phyloP scores from a whole-genome alignment of 2,888 invertebrate species.

The Drosophila ezoana region DNA sequence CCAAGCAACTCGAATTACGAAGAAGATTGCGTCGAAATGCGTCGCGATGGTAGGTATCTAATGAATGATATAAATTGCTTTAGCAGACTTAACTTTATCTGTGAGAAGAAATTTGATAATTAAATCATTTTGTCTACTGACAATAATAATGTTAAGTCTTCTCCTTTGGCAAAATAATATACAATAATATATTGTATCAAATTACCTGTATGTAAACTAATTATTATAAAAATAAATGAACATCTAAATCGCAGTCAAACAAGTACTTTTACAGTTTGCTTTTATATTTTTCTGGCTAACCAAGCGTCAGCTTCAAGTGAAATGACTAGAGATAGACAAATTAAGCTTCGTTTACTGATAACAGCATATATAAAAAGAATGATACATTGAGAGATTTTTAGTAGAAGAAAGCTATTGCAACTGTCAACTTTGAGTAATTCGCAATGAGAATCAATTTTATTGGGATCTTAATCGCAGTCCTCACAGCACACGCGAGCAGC shows the following conservation, averaged over 20 bases:
- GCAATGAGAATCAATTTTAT: background rate
- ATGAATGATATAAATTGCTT: constrained; percentile 12
- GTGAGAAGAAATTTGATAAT: background rate
- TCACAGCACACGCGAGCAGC: background rate
- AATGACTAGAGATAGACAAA: too few relatives aligned
- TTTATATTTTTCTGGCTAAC: too few relatives aligned
- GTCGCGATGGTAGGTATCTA: background rate
- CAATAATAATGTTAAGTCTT: too few relatives aligned
- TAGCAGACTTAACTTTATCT: background rate
- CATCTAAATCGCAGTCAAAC: too few relatives aligned
- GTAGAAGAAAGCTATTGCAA: background rate
- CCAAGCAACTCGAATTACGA: background rate
- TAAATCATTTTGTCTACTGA: background rate
- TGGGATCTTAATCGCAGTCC: background rate
- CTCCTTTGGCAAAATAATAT: too few relatives aligned
- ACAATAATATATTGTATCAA: too few relatives aligned
- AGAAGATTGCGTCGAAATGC: constrained; percentile 4
- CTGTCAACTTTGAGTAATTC: background rate
- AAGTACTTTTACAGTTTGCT: too few relatives aligned
- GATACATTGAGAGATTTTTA: background rate
- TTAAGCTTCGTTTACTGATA: background rate
- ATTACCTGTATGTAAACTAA: too few relatives aligned
- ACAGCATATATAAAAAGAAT: background rate
- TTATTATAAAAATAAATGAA: too few relatives aligned
- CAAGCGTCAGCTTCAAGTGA: too few relatives aligned